Conservation (phyloP, 2,888 invertebrate species). For the Dolichomitus sp. region DNA sequence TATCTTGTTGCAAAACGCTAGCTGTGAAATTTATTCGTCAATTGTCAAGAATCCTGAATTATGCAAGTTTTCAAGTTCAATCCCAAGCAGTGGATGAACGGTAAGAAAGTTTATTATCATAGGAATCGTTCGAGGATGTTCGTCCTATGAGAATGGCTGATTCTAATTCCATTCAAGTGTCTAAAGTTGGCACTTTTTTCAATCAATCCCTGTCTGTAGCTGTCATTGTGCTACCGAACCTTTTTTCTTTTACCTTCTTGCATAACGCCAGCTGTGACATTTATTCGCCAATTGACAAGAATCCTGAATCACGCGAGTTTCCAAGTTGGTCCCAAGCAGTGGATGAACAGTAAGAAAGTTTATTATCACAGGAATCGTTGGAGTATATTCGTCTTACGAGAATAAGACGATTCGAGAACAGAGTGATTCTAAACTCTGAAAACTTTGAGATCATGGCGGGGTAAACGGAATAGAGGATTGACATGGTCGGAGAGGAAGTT, state of each 20-base stretch:
- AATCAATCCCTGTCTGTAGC: neutral
- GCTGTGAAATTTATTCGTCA: conserved; percentile 44
- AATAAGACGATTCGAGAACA: conserved; percentile 21
- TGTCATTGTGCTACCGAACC: neutral
- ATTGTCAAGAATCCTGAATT: conserved; percentile 57
- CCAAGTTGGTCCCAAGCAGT: conserved; percentile 6
- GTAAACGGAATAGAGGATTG: conserved; percentile 18
- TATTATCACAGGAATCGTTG: conserved; percentile 17
- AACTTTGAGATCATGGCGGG: neutral
- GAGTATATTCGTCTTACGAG: neutral
- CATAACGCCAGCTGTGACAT: conserved; percentile 31
- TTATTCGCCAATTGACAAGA: conserved; percentile 44
- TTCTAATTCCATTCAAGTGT: neutral
- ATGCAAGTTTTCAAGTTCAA: conserved; percentile 38
- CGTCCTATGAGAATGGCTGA: neutral
- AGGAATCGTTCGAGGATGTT: too few species aligned
- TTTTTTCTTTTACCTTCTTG: neutral
- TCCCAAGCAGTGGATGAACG: neutral
- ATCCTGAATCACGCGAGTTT: conserved; percentile 60
- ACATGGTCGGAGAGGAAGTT: conserved; percentile 31
- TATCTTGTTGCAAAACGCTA: neutral
- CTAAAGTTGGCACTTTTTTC: neutral
- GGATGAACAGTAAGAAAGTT: neutral
- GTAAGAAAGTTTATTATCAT: conserved; percentile 2
- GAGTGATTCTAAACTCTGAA: conserved; percentile 8